A percentile compares a stretch with the other conserved stretches of the same genome.
Conservation (phyloP, 2,113 vertebrate genomes). For the Siniperca chuatsi region DNA sequence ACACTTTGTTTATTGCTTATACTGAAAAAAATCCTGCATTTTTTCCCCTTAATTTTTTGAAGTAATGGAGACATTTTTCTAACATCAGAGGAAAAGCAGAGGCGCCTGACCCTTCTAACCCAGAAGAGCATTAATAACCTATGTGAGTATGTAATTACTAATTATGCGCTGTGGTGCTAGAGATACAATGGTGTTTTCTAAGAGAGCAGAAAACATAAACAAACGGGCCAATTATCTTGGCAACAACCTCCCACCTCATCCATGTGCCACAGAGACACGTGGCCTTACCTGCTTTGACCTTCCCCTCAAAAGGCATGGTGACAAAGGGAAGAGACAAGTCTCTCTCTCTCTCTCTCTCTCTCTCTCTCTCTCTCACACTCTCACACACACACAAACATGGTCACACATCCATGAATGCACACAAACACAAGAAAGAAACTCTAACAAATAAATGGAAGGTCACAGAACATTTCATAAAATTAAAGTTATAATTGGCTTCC, state of each 20-base stretch:
- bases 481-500: not conserved
- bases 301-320: slow-evolving; percentile 20
- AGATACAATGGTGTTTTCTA: slow-evolving; percentile 25
- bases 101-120: slow-evolving; percentile 16
- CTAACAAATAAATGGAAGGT: not conserved
- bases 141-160: slow-evolving; percentile 37
- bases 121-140: slow-evolving; percentile 41
- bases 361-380: not conserved
- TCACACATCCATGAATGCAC: not conserved
- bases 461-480: not conserved
- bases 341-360: too few species aligned
- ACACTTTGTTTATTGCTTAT: not conserved
- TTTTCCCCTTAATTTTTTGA: not conserved
- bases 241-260: slow-evolving; percentile 48
- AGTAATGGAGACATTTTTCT: not conserved
- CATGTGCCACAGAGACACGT: slow-evolving; percentile 49
- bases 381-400: not conserved
- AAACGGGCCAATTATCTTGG: slow-evolving; percentile 64
- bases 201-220: slow-evolving; percentile 46
- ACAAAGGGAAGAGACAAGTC: slow-evolving; percentile 35
- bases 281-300: slow-evolving; percentile 57
- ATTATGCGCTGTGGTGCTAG: slow-evolving; percentile 24
- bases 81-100: not conserved
- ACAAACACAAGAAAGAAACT: slow-evolving; percentile 12
- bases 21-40: not conserved